A percentile compares a stretch with the other conserved stretches of the same genome.
Evolutionary conservation across 2,113 vertebrate species (phyloP).

Genomic region (Macrotis lagotis): DNA sequence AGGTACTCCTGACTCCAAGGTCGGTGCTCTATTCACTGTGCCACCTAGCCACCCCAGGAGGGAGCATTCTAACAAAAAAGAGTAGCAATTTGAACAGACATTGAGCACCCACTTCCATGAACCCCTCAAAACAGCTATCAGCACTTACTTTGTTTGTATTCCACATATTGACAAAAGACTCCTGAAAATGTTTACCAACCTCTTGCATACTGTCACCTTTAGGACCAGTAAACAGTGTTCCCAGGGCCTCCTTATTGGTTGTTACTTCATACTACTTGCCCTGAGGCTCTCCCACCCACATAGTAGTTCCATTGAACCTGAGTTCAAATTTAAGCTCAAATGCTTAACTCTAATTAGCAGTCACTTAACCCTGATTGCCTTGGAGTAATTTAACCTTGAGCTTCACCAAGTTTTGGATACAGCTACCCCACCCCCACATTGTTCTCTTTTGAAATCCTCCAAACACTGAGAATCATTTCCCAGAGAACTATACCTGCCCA

Average conservation of each 20-base stretch:
- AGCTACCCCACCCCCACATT: background rate
- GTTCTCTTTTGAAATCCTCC: background rate
- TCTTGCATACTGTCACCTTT: background rate
- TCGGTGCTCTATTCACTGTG: too few species aligned
- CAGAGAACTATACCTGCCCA: background rate
- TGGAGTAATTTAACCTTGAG: background rate
- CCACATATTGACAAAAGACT: background rate
- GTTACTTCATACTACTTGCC: background rate
- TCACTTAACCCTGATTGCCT: too few species aligned
- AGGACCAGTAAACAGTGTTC: background rate
- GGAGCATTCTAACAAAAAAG: background rate
- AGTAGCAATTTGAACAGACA: background rate
- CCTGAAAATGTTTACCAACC: background rate
- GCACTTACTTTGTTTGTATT: background rate
- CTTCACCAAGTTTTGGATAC: background rate
- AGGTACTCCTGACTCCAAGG: too few species aligned
- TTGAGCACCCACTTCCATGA: background rate
- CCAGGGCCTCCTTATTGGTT: background rate
- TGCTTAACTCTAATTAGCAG: too few species aligned
- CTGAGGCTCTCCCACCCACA: background rate
- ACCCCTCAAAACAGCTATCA: background rate
- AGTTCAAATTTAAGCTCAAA: too few species aligned
- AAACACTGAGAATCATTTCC: background rate
- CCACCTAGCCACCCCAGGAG: too few species aligned
- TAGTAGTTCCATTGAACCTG: too few species aligned